Conservation (phyloP, 2,888 invertebrate genomes). For the Thymelicus lineola region DNA sequence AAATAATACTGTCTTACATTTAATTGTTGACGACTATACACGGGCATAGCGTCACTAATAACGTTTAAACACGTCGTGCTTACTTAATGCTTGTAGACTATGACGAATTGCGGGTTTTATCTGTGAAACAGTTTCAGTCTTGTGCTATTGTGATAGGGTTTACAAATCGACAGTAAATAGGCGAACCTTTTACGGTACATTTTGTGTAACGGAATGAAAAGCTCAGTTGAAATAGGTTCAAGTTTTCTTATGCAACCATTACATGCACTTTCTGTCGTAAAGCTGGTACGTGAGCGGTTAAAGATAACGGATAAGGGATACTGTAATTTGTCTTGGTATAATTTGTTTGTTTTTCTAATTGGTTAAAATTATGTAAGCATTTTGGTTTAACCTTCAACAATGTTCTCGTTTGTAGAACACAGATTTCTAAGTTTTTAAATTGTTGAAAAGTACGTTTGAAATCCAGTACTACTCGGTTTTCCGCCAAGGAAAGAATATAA, state of each 20-base stretch:
- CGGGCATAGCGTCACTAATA: constrained; percentile 27
- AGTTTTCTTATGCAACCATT: constrained; percentile 27
- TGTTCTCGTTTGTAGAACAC: neutral
- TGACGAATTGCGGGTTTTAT: neutral
- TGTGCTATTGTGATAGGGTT: constrained; percentile 12
- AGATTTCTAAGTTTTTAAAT: neutral
- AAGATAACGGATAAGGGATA: constrained; percentile 16
- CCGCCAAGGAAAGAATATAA: no score
- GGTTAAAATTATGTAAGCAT: neutral
- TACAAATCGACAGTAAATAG: neutral
- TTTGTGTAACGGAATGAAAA: constrained; percentile 28
- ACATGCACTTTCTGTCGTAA: constrained; percentile 30
- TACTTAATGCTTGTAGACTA: constrained; percentile 13
- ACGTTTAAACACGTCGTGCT: constrained; percentile 16
- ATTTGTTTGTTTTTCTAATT: neutral
- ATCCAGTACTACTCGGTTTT: no score
- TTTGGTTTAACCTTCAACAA: neutral
- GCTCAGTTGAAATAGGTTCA: constrained; percentile 15
- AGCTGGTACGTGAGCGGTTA: constrained; percentile 2
- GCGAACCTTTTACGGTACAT: constrained; percentile 31
- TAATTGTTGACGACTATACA: constrained; percentile 12
- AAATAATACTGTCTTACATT: neutral
- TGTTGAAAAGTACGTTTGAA: no score
- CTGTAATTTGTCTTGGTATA: neutral
- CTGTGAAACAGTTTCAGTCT: constrained; percentile 1